Base-by-base conservation (phyloP, 2,797 vertebrate species). In the Takifugu rubripes region DNA sequence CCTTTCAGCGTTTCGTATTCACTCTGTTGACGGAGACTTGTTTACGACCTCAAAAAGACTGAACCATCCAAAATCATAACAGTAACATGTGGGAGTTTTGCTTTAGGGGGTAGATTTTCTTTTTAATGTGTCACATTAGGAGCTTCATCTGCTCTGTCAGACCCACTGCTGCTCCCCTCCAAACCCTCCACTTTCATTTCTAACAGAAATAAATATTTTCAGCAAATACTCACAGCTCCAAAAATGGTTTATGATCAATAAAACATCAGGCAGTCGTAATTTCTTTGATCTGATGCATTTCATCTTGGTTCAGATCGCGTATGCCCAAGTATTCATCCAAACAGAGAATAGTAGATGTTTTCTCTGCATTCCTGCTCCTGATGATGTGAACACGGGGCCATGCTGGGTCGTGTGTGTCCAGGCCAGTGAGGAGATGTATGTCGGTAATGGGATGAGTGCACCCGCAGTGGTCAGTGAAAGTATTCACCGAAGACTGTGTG, bases 221-320 rank as follows among this genome's bases (percentile, higher is more conserved):
- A 53, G 25, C 59, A 59, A 60, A 65, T 60, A 64, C 62, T 70
- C 52, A 16, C 62, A 54, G 26, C 68, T 72, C 48, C 71, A 65
- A 66, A 68, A 68, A 66, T 61, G 67, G 62, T 72, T 71, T 74
- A 44, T 81, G 68, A 87, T 87, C 84, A 88, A 86, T 84, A 84
- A 86, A 79, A 84, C 70, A 85, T 81, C 60, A 85, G 69, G 65
- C 77, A 66, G 58, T 50, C 70, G 69, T 56, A 60, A 40, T 46
- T 0, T 64, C 71, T 86, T 84, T 85, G 74, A 85, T 84, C 66
- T 74, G 63, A 63, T 49, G 60, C 64, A 69, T 75, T 80, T 77
- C 61, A 74, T 82, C 65, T 74, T 60, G 69, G 72, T 74, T 81
- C 70, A 70, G 65, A 77, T 64, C 68, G 63, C 29, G 62, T 64